Conservation (phyloP, 2,888 invertebrate species). For the Chaitophorus viminalis region DNA sequence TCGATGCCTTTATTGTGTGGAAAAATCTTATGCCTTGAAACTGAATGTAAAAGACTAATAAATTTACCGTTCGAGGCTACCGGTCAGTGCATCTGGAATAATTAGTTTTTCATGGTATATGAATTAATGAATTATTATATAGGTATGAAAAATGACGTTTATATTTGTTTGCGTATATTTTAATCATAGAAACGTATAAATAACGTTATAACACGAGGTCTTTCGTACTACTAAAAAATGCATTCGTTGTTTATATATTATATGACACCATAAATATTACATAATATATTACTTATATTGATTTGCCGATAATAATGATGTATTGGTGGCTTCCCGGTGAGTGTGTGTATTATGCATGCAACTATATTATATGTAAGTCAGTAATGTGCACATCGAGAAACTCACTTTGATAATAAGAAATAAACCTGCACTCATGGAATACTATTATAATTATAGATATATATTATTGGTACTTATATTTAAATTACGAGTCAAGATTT, state of each 20-base stretch:
- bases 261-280: conserved; percentile 18
- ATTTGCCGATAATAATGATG: conserved; percentile 20
- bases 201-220: conserved; percentile 28
- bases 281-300: conserved; percentile 13
- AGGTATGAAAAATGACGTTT: not conserved
- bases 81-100: not conserved
- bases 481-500: conserved; percentile 17
- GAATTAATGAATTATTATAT: not conserved
- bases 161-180: not conserved
- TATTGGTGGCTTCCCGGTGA: not conserved
- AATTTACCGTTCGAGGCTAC: conserved; percentile 28
- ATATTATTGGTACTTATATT: no score
- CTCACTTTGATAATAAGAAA: not conserved
- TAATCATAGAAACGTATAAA: conserved; percentile 1
- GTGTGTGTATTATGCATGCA: not conserved
- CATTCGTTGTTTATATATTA: conserved; percentile 5
- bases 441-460: no score
- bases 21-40: conserved; percentile 27
- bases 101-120: conserved; percentile 3
- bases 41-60: conserved; percentile 6
- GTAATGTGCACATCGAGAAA: not conserved
- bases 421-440: not conserved
- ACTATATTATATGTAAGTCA: not conserved
- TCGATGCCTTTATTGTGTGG: not conserved
- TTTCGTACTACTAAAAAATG: conserved; percentile 4